Base-by-base conservation (phyloP, 2,797 vertebrate species). In the Danio jaintianensis region DNA sequence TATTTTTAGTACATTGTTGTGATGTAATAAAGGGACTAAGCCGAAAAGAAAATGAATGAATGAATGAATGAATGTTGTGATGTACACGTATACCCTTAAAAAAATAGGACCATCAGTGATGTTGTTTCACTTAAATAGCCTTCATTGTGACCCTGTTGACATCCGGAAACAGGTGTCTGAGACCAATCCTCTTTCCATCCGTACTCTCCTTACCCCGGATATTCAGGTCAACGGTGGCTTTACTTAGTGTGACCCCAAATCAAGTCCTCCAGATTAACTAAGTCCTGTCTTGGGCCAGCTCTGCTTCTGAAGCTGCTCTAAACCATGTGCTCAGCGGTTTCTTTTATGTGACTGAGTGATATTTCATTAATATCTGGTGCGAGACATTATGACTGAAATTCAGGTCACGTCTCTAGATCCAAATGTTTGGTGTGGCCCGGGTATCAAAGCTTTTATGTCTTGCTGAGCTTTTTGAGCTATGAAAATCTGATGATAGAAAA, bases 221-320 rank as follows among this genome's bases (percentile, higher is more conserved):
- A 78, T 82, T 75, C 81, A 67, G 68, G 75, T 73, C 81, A 78
- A 75, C 52, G 13, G 43, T 38, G 50, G 29, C 61, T 82, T 78
- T 78, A 78, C 75, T 72, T 71, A 29, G 61, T 77, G 66, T 18
- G 16, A 71, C 42, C 66, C 73, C 36, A 61, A 82, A 76, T 63
- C 20, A 78, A 55, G 61, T 29, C 38, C 53, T 72, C 11, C 36
- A 73, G 68, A 72, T 77, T 69, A 45, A 36, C n/a, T 36, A 68
- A 75, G 53, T 9, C 52, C 43, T 10, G 45, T 50, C 16, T 75
- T 45, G 11, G 15, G 6, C 7, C 11, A 0, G 50, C 40, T 70
- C 36, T 63, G n/a, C 15, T 75, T 50, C 29, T 16, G 10, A 18
- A 76, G 15, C 4, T 12, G 61, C 7, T 48, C 29, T 20, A 29